A percentile compares a stretch with the other conserved stretches of the same genome.
Evolutionary conservation across 2,888 invertebrate species (phyloP).

Genomic region (Drosophila testacea): DNA sequence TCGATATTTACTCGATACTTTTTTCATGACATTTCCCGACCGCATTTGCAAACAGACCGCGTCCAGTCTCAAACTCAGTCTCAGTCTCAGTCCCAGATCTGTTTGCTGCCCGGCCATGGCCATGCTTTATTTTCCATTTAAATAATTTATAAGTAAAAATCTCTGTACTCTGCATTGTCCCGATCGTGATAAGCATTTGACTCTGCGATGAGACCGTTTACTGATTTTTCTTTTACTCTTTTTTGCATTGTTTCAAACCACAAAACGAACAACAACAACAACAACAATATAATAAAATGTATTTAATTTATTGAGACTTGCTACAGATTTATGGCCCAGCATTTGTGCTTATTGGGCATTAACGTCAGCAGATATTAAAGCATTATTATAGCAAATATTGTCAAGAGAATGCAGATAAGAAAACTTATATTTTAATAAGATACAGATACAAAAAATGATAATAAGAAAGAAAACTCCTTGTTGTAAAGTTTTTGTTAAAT

Average conservation of each 20-base stretch:
- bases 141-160: conserved; percentile 77
- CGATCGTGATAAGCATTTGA: conserved; percentile 72
- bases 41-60: conserved; percentile 77
- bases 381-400: conserved; percentile 26
- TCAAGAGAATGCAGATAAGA: background rate
- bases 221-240: conserved; percentile 9
- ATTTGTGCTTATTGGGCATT: conserved; percentile 67
- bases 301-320: conserved; percentile 71
- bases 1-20: conserved; percentile 41
- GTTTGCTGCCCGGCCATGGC: conserved; percentile 6
- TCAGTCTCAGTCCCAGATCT: conserved; percentile 33
- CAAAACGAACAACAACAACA: background rate
- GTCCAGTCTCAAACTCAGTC: conserved; percentile 46
- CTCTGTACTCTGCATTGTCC: conserved; percentile 56
- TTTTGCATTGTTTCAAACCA: conserved; percentile 44
- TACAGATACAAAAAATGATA: background rate
- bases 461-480: too few species aligned
- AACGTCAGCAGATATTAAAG: conserved; percentile 64
- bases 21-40: conserved; percentile 74
- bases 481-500: too few species aligned
- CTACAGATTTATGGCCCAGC: conserved; percentile 60
- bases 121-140: conserved; percentile 74
- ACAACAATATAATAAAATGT: conserved; percentile 54
- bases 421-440: conserved; percentile 3
- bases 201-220: conserved; percentile 37